Evolutionary conservation across 2,797 vertebrate species (phyloP), one percentile per base, ranked within the genome.

Genomic region (Myotis daubentonii): DNA sequence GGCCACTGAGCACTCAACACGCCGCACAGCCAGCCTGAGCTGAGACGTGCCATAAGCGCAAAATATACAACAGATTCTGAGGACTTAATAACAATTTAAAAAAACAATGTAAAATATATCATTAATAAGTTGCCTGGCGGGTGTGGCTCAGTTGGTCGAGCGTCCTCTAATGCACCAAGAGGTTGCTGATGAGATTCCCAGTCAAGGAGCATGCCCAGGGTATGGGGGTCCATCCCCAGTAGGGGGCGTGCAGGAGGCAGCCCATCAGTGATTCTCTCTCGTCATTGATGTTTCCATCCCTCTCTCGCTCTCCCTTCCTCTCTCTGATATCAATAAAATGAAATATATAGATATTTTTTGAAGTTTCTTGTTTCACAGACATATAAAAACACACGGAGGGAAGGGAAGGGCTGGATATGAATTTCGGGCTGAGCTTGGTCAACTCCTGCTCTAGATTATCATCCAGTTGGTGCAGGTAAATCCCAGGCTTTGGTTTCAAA

Each of bases 381-480:
- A 7, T 3, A 41, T 0, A 5, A 15, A 70, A 33, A 17, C 30
- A 15, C 47, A 49, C 13, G 1, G 47, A 49, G 47, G 13, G 47
- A 49, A 49, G 47, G 13, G 47, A 49, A 49, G 47, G 47, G 47
- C 17, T 8, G 2, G 53, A 19, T 0, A 3, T 57, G 55, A 65
- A 28, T 8, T 16, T 4, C 0, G 2, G 79, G 47, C 36, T 9
- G 10, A 78, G 23, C 15, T 0, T 0, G 4, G n/a, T 8, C 25
- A n/a, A 9, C 36, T 49, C 76, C 22, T 33, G 68, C 62, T 49
- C 44, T 41, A 38, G 65, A 65, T 23, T 19, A 55, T 12, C 7
- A 23, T 1, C 10, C 0, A 3, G 30, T 0, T n/a, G 78, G 30
- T 2, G 12, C 0, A 9, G 78, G 33, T 41, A 51, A 30, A 41